These are phyloP conservation scores for Oegoconia quadripuncta DNA, from an alignment of 2,888 invertebrate species.

Conservation along the genomic window DNA sequence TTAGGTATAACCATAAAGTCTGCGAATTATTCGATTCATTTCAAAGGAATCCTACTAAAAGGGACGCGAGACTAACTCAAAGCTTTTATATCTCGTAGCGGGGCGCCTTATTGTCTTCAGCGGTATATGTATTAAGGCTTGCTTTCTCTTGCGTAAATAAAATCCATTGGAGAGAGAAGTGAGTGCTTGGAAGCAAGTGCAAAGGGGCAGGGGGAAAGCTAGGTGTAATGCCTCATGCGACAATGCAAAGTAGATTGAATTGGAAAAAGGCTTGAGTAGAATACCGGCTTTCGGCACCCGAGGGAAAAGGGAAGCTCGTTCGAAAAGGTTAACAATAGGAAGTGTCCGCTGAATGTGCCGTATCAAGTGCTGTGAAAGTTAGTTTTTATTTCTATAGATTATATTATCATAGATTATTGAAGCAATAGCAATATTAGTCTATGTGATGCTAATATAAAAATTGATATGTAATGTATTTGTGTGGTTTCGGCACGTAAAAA, in stretches of 20 bases:
- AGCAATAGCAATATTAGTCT: not conserved
- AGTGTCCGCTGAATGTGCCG: slow-evolving; percentile 46
- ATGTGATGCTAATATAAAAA: not conserved
- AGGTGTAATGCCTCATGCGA: slow-evolving; percentile 77
- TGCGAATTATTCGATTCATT: slow-evolving; percentile 77
- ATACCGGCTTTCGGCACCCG: slow-evolving; percentile 66
- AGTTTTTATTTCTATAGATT: not conserved
- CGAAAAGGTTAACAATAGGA: slow-evolving; percentile 67
- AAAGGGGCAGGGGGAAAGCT: slow-evolving; percentile 49
- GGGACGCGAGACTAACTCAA: slow-evolving; percentile 74
- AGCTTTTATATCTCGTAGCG: slow-evolving; percentile 77
- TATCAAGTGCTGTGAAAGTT: not conserved
- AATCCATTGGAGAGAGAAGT: slow-evolving; percentile 70
- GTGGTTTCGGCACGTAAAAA: too few species aligned
- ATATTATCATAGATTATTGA: not conserved
- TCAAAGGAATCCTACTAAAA: slow-evolving; percentile 76
- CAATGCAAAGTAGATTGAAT: slow-evolving; percentile 80
- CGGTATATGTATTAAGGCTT: slow-evolving; percentile 76
- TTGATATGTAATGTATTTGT: too few species aligned
- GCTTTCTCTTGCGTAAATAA: slow-evolving; percentile 79
- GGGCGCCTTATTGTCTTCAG: slow-evolving; percentile 75
- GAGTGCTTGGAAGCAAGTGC: slow-evolving; percentile 68
- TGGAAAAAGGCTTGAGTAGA: slow-evolving; percentile 70
- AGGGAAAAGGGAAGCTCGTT: slow-evolving; percentile 53
- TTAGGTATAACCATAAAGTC: slow-evolving; percentile 64